Evolutionary conservation across 2,113 vertebrate species (phyloP).

Genomic region (Tragelaphus scriptus): DNA sequence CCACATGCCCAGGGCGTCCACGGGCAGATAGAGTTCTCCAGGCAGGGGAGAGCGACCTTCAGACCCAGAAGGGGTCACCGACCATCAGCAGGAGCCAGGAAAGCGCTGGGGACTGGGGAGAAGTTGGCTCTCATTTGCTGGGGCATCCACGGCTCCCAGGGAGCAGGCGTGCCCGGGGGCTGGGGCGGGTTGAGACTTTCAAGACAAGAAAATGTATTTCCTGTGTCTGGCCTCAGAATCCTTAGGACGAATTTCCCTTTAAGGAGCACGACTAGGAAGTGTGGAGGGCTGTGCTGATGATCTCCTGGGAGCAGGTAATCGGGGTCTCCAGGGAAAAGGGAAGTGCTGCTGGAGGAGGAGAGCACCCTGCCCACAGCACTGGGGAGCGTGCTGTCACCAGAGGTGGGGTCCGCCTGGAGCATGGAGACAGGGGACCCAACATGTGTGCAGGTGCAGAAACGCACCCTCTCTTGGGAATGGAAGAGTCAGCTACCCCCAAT

Average conservation of each 20-base stretch:
- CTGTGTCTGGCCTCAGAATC: neutral
- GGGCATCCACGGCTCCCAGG: too few relatives aligned
- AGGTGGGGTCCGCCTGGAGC: too few relatives aligned
- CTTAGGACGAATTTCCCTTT: neutral
- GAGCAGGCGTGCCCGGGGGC: neutral
- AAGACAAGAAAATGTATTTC: neutral
- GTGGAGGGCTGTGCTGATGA: neutral
- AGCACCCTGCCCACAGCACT: fast-evolving
- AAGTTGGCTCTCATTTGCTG: neutral
- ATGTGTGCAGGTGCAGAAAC: neutral
- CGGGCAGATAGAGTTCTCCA: neutral
- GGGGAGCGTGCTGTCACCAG: fast-evolving
- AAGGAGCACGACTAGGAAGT: neutral
- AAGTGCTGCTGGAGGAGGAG: neutral
- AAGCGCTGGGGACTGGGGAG: neutral
- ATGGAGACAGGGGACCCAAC: neutral
- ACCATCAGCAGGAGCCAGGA: neutral
- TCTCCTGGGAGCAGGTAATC: neutral
- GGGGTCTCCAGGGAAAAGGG: neutral
- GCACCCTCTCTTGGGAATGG: neutral
- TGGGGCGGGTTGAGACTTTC: neutral
- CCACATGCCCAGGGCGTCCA: neutral
- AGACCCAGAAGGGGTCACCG: neutral
- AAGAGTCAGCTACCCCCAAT: neutral
- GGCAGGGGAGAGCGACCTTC: neutral